Conservation (phyloP, 92 coral and sea anemone genomes). For the Blastomussa wellsi region DNA sequence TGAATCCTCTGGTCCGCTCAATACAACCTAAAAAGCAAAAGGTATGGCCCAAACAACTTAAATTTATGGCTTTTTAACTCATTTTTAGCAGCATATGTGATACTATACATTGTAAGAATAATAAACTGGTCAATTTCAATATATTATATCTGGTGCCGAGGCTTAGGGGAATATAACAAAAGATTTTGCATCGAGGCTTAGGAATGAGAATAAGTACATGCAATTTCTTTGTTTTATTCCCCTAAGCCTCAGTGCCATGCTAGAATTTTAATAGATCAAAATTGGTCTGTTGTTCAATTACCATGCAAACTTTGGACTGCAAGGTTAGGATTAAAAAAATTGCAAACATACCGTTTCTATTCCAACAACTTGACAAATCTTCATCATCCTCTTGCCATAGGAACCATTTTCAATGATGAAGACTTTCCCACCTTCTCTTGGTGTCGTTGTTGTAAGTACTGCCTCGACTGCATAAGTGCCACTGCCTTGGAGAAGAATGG, state of each 20-base stretch:
- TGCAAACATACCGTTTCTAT: slow-evolving; percentile 77
- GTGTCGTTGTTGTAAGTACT: slow-evolving; percentile 86
- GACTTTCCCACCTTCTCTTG: slow-evolving; percentile 79
- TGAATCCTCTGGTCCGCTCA: slow-evolving; percentile 78
- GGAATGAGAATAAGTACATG: no score
- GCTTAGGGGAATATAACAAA: no score
- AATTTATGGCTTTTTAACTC: background rate
- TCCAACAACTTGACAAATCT: slow-evolving; percentile 88
- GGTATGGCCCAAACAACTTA: no score
- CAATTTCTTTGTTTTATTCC: no score
- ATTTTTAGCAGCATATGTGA: background rate
- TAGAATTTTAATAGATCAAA: no score
- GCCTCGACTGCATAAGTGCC: slow-evolving; percentile 94
- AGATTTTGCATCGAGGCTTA: no score
- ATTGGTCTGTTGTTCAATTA: no score
- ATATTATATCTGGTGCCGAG: no score
- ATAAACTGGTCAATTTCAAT: no score
- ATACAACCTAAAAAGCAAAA: slow-evolving; percentile 58
- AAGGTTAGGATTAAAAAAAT: background rate
- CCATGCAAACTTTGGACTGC: no score
- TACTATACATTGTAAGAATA: no score
- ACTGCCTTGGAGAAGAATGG: slow-evolving; percentile 89
- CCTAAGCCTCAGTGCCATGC: no score
- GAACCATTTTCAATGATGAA: slow-evolving; percentile 87
- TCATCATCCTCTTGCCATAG: slow-evolving; percentile 89